Conservation (phyloP, 2,113 vertebrate genomes). For the Ceyx cyanopectus region DNA sequence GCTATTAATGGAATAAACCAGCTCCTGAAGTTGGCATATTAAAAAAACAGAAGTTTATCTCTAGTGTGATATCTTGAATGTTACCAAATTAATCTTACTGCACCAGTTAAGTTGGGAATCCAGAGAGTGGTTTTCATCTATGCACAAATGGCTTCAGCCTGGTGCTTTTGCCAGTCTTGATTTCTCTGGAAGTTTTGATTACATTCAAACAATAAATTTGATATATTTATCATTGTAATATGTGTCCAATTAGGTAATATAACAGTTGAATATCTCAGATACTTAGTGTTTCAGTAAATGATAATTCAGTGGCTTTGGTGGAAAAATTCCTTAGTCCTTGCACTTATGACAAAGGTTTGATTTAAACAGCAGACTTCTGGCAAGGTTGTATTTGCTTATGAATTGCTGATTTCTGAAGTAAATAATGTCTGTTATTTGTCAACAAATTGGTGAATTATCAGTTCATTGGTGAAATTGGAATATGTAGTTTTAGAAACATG, state of each 20-base stretch:
- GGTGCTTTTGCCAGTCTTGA: not conserved
- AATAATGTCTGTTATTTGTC: not conserved
- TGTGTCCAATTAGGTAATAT: not conserved
- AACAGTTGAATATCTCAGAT: not conserved
- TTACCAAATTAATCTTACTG: not conserved
- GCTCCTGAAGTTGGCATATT: not conserved
- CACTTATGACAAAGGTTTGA: not conserved
- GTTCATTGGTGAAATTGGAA: not conserved
- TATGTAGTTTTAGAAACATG: not conserved
- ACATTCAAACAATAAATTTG: not conserved
- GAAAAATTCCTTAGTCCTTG: not conserved
- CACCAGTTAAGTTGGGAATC: not conserved
- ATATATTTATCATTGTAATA: not conserved
- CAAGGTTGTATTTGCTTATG: not conserved
- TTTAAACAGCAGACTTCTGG: not conserved
- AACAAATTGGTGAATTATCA: not conserved
- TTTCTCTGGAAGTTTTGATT: not conserved
- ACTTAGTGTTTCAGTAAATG: not conserved
- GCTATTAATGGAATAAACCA: not conserved
- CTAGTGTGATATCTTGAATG: not conserved
- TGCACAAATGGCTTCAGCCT: not conserved
- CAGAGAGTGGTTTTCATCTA: not conserved
- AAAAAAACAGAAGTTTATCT: not conserved
- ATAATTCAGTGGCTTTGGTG: not conserved
- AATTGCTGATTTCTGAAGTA: not conserved